Base-by-base conservation (phyloP, 2,888 invertebrate genomes). In the Phorcus lineatus region DNA sequence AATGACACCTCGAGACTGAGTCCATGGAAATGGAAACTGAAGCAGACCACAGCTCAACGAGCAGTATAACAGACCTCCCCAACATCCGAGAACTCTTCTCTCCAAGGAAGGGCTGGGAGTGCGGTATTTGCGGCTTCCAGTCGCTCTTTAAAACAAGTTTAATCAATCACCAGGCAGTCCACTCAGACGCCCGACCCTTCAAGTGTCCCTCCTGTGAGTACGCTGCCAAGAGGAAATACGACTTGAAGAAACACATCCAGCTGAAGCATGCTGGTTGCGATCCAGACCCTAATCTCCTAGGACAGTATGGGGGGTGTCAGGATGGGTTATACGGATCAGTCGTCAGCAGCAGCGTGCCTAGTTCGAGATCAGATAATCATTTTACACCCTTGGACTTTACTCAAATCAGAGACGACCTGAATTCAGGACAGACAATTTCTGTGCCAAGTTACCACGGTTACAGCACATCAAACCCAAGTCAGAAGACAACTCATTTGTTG, bases 151-250 rank as follows among this genome's bases (percentile, higher is more conserved):
- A 81, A 19, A 84, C 82, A 74, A 85, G 84, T 57, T 67, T 85
- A 31, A 66, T 85, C 40, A 85, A 84, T 54, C 85, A 85, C 40
- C 83, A 84, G n/a, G 85, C 83, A 1, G 85, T 85, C 13, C 85
- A 85, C 57, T 85, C 85, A 3, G 85, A 85, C 19, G 80, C 74
- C 19, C 55, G 85, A n/a, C 85, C 85, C 0, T 85, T 83, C 80
- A 76, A 83, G 6, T 85, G 85, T 36, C 78, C 81, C 22, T 77
- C 83, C 19, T 85, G 85, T 74, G 85, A 85, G 24, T 85, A 85
- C 67, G 85, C 85, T 9, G 85, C 85, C n/a, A 85, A 85, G 54
- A 74, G 85, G 19, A 85, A 85, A 31, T 83, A 84, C 36, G 85
- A 85, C 74, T 74, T 85, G 62, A 85, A 85, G 57, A 85, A 85